Evolutionary conservation across 2,797 vertebrate genomes (phyloP), one percentile per base, ranked within the genome.

Genomic region (Acestrorhynchus altus): DNA sequence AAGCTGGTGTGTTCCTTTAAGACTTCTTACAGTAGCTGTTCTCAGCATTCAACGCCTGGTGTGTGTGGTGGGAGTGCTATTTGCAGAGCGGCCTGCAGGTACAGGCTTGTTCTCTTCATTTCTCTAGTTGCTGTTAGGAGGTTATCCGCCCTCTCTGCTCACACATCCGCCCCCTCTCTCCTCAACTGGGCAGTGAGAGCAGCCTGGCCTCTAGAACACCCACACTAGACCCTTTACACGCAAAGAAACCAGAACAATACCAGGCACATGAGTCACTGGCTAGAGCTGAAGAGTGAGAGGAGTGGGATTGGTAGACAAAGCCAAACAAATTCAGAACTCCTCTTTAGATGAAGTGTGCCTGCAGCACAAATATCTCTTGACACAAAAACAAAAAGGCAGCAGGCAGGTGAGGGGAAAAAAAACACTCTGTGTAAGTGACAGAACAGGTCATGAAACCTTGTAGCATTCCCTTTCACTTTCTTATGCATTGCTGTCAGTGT

Each of bases 61-160:
- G 12, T 4, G 12, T 11, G 20, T 31, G 56, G 16, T 59, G 11
- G 56, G 26, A 51, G 56, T 54, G 65, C 59, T 63, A 26, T 69
- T 74, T 61, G 24, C 65, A 69, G 18, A 70, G 72, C n/a, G 47
- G 78, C 66, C 59, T 65, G 42, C 59, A 80, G 66, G 78, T 71
- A 56, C 8, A 4, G 20, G 44, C 57, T 74, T 74, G 72, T 74
- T 47, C 77, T 51, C 15, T 22, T 44, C 54, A 46, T 49, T 69
- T n/a, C 65, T 31, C 65, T 0, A 26, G 65, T 69, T 80, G 35
- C 28, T 60, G 22, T 68, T 51, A 22, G 31, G 35, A 15, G 69
- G 31, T 31, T 72, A 65, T 76, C 54, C 51, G 46, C 72, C 49
- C 28, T 69, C 18, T 69, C 28, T 52, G n/a, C 47, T 52, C 47